Evolutionary conservation across 2,797 vertebrate genomes (phyloP), one percentile per base, ranked within the genome.

Genomic region (Meda fulgida): DNA sequence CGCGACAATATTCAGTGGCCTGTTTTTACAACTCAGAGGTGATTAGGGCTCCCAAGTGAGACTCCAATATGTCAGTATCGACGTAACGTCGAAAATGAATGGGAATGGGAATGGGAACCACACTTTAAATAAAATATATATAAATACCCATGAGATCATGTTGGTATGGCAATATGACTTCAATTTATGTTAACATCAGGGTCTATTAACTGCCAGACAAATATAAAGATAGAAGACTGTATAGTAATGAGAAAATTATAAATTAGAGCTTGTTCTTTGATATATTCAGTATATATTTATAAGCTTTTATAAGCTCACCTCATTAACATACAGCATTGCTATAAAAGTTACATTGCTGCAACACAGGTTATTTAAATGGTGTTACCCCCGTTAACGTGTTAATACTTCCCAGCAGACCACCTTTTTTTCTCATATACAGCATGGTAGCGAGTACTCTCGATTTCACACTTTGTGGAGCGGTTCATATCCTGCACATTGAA

Each of bases 401-500:
- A 66, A 83, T 9, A 79, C 38, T 29, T 66, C 26, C 10, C 31
- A 76, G 60, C 16, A 51, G 43, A 79, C 18, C 31, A 26, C 23
- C 19, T 9, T 77, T 26, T n/a, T 26, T 43, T 38, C 8, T 31
- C 31, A 60, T 26, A 53, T 63, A 71, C 46, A 31, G 43, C 48
- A 26, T 34, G 48, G 38, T 11, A 75, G 43, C 0, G 10, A 76
- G 48, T 29, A 23, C 40, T 85, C 48, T 85, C 31, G 1, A 63
- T 77, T 80, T 86, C 69, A 83, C 40, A 80, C 48, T n/a, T 40
- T 51, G 23, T 79, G 34, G 78, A 78, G 43, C 4, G 4, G 26
- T 63, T 85, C 66, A 70, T 48, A 55, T 31, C n/a, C 26, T 48
- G n/a, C 67, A 51, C 11, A 81, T 66, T 34, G 31, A 58, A 72